Evolutionary conservation across 2,888 invertebrate genomes (phyloP), one percentile per base, ranked within the genome.

Genomic region (Pelosia muscerda): DNA sequence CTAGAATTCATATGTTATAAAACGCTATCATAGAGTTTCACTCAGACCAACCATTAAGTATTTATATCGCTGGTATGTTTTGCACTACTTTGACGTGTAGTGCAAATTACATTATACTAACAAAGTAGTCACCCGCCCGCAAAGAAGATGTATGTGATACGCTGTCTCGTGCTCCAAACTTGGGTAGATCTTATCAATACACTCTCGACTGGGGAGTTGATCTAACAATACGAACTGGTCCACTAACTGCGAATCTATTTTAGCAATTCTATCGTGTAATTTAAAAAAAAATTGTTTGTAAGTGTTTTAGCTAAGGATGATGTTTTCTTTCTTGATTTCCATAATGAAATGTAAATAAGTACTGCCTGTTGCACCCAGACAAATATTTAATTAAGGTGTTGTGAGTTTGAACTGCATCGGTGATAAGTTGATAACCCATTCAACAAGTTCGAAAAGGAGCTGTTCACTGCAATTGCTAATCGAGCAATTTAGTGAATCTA

Each of bases 91-190:
- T 10, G 22, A 58, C 22, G 23, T 34, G 10, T n/a, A 38, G 23
- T 13, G 53, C 26, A 42, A 26, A 61, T 66, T 55, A 61, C 54
- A 61, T 61, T 66, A 60, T 54, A 61, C 60, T 55, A 23, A 55
- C 60, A 66, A 60, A 61, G 15, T 49, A 66, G 55, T 66, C 25
- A 15, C 26, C 19, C 54, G 53, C 26, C 8, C n/a, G 26, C 42
- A 9, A 55, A 54, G 11, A 55, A 42, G 38, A 55, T 11, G 60
- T 55, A 26, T 59, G 54, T 8, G 34, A 59, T 23, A 31, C 19
- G 11, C 13, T 34, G 31, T 22, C 34, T 56, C 23, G 54, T 63
- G 64, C 57, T 42, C 57, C 28, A 9, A 38, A 57, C 57, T 64
- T 42, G 22, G 19, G 55, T 56, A 56, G 38, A 38, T 57, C n/a